Base-by-base conservation (phyloP, 2,113 vertebrate species). In the Callopanchax toddi region DNA sequence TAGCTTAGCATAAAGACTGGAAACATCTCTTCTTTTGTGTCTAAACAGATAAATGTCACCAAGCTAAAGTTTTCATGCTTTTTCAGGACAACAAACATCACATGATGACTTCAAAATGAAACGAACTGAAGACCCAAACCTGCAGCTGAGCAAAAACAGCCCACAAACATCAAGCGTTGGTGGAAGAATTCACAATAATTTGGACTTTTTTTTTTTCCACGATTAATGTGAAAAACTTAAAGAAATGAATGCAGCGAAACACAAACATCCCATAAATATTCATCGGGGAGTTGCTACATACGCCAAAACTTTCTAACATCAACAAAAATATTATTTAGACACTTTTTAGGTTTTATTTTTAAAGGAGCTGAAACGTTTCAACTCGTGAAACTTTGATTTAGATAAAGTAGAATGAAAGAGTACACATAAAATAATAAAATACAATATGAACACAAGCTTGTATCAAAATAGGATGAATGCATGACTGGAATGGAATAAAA, bases 401-500 rank as follows among this genome's bases (percentile, higher is more conserved):
- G n/a, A 44, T 22, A 12, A 8, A 58, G 39, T 69, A 76, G 49
- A 77, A n/a, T n/a, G n/a, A 63, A 81, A 68, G 37, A 74, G 21
- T 58, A 76, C 50, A n/a, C 67, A 79, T 68, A 58, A 57, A 75
- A 71, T 74, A 84, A 73, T 71, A 73, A 62, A 76, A 76, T 42
- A 79, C 32, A 77, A 42, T 58, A 74, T 67, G 20, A 81, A 81
- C 68, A 77, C 21, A 60, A 61, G 73, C 49, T 51, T 21, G 46
- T 86, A 87, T 83, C 73, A 86, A 87, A 86, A 87, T 53, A 32
- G 44, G 45, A 73, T 36, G 57, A 67, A 70, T 0, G 69, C 50
- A 48, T 75, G 54, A 60, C 58, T 51, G 73, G 63, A 86, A 87
- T 83, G 43, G 46, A 83, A 87, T 81, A 78, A 85, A 74, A 85